Evolutionary conservation across 1,140 invertebrate species (phyloP), one percentile per base, ranked within the genome.

Genomic region (Patella vulgata): DNA sequence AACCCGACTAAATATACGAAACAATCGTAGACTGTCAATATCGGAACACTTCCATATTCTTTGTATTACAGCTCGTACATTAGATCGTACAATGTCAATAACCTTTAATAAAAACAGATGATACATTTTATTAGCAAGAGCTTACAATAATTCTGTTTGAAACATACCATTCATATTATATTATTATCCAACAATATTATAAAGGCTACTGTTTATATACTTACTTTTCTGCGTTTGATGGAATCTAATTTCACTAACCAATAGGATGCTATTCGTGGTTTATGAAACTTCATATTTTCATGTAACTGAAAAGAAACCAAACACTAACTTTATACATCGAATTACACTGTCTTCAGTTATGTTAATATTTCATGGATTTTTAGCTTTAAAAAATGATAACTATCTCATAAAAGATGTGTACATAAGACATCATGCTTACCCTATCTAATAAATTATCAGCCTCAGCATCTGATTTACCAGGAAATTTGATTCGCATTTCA

Each of bases 181-280:
- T 14, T 28, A 14, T 28, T 30, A 9, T 51, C n/a, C n/a, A n/a
- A n/a, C n/a, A n/a, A n/a, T n/a, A n/a, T n/a, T n/a, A n/a, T n/a
- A n/a, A n/a, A n/a, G n/a, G n/a, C n/a, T n/a, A n/a, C n/a, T n/a
- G n/a, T n/a, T n/a, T 40, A 14, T 14, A 53, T 14, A 23, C 48
- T 61, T 63, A 83, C 82, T 79, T 84, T 84, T 64, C 79, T 68
- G 48, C 83, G 47, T 65, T 84, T 84, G 27, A 81, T 78, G 33
- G 81, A 82, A 57, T 84, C 82, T 27, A 84, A 62, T 58, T 84
- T 84, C 2, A 83, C 83, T 30, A 84, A 69, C 83, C 83, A 84
- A 56, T 84, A 84, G 1, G 80, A 81, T 19, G 83, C 83, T 69
- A 84, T 77, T 56, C 80, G 73, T 23, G 82, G 80, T 57, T 83